Evolutionary conservation across 1,140 invertebrate genomes (phyloP), one percentile per base, ranked within the genome.

Genomic region (Vanessa atalanta): DNA sequence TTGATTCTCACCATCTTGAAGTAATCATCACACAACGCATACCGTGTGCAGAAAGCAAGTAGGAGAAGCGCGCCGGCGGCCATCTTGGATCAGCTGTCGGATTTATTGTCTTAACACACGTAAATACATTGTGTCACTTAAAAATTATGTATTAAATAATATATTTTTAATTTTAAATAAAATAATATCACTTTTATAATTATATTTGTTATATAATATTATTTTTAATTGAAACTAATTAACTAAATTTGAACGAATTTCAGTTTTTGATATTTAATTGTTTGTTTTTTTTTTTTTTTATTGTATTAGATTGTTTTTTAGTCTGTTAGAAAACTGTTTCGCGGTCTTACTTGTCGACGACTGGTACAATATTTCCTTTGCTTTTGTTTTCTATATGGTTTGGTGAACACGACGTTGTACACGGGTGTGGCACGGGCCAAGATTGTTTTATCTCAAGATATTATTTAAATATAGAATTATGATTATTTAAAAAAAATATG

Each of bases 321-420:
- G 31, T 16, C 7, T 37, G 66, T 66, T 80, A 79, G 79, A 83
- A 88, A 84, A 87, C 86, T 85, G 82, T 85, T 79, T 83, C 76
- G 79, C 75, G 75, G 77, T 63, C 77, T 88, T 88, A 87, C 88
- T 88, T 89, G 87, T 88, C 82, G 81, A 78, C 83, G 85, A 90
- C 88, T 92, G 89, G 77, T 83, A 83, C 79, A 80, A 84, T 84
- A 78, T 87, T 87, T 86, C 85, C 87, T 82, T 80, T 81, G 87
- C 84, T 86, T 88, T 92, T 92, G 88, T 92, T 90, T 90, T 87
- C 67, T 86, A 70, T 85, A 92, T 83, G 88, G 79, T 89, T 88
- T 86, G 87, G 70, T 90, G 87, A 84, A 67, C 88, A 89, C 82
- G 80, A 63, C 64, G 79, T 20, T 73, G 48, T 77, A 82, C 78